Base-by-base conservation (phyloP, 1,140 invertebrate genomes). In the Penaeus japonicus region DNA sequence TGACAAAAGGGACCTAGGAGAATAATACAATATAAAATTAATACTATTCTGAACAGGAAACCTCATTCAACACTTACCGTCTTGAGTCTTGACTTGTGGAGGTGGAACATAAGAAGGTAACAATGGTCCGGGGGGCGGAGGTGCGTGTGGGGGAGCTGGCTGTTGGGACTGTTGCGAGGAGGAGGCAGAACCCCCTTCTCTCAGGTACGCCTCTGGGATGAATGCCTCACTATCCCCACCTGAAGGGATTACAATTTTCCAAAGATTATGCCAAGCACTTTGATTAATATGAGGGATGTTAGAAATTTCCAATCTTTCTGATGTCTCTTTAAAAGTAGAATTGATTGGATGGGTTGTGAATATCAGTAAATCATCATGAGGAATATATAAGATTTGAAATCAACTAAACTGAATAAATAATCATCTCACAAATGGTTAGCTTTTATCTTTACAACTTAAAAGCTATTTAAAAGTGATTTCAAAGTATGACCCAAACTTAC, bases 71-170 rank as follows among this genome's bases (percentile, higher is more conserved):
- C 89, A 90, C 90, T 90, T 83, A 90, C 90, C 90, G 87, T 90
- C 90, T 87, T 90, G 90, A 70, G 90, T 80, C 85, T 90, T 90
- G 83, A 90, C 84, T 84, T 89, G 90, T 27, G 90, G 90, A 1
- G 90, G 90, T 57, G 90, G 90, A 89, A 90, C 90, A 85, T 90
- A 90, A 22, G 90, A 90, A 20, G 90, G 90, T 89, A 89, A 82
- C 81, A 90, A 78, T n/a, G 90, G 88, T 32, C 90, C 90, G 10
- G 90, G 90, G 54, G 90, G 87, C 5, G 90, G 90, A 53, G 90
- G 90, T 32, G 84, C 84, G 78, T 86, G 85, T 65, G 84, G 70
- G 89, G 89, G 80, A 75, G 89, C 78, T 84, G 70, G 79, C 55
- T 87, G 85, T 57, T 84, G 85, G 10, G 30, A 62, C 53, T 87